Percentiles rank a stretch among this genome's conserved stretches.
These are phyloP conservation scores for Capitulum mitella DNA, from an alignment of 2,888 invertebrate genomes.

Conservation along the genomic window DNA sequence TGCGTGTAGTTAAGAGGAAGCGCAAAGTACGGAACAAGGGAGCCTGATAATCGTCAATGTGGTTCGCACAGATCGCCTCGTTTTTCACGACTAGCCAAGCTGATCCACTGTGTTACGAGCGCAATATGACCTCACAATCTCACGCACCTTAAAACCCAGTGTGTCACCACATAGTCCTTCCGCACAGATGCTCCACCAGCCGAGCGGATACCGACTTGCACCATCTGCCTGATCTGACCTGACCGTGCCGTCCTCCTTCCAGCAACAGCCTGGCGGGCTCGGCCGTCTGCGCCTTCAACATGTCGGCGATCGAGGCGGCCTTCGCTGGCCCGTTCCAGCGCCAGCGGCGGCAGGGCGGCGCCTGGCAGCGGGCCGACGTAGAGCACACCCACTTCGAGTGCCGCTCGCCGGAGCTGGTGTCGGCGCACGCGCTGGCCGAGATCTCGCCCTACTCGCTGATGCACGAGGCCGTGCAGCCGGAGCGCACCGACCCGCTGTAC, in stretches of 20 bases:
- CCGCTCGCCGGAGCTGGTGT: slow-evolving; percentile 37
- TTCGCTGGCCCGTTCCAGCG: slow-evolving; percentile 81
- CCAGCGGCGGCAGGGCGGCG: slow-evolving; percentile 64
- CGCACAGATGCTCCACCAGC: too few species aligned
- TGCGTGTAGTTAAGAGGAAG: too few species aligned
- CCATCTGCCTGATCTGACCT: too few species aligned
- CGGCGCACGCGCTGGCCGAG: slow-evolving; percentile 40
- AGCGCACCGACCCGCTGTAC: slow-evolving; percentile 61
- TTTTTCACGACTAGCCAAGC: too few species aligned
- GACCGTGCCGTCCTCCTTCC: background rate
- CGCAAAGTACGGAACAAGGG: too few species aligned
- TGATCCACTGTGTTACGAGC: too few species aligned
- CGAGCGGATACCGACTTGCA: too few species aligned
- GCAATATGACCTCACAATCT: too few species aligned
- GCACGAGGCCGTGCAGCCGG: slow-evolving; percentile 75
- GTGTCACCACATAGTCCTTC: too few species aligned
- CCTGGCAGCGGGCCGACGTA: slow-evolving; percentile 57
- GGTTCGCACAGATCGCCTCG: too few species aligned
- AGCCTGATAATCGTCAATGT: too few species aligned
- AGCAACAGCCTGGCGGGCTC: slow-evolving; percentile 78
- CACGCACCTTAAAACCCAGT: too few species aligned
- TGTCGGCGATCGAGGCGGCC: slow-evolving; percentile 67
- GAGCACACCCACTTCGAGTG: slow-evolving; percentile 57
- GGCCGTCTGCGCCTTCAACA: slow-evolving; percentile 83
- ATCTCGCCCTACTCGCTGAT: slow-evolving; percentile 68